These are phyloP conservation scores for Leptothorax acervorum DNA, from an alignment of 2,888 invertebrate species.

Conservation along the genomic window DNA sequence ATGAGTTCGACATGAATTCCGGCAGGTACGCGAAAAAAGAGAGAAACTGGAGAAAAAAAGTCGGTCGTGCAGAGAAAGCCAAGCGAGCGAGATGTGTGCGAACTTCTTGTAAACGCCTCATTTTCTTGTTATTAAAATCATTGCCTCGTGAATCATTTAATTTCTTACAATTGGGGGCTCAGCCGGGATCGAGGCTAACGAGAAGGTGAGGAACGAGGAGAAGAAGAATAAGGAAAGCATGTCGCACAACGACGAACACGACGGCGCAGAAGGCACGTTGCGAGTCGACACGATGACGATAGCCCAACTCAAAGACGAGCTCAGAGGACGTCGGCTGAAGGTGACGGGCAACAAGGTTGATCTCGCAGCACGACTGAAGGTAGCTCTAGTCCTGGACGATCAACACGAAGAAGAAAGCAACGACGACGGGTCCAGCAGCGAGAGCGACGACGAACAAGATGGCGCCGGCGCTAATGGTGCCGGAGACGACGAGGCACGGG, in stretches of 20 bases:
- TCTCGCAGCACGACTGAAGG: neutral
- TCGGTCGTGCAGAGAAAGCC: too few relatives aligned
- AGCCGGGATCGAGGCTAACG: neutral
- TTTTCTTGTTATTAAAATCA: too few relatives aligned
- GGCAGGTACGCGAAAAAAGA: too few relatives aligned
- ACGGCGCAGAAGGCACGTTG: neutral
- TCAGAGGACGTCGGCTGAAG: neutral
- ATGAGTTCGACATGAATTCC: too few relatives aligned
- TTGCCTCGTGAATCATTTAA: too few relatives aligned
- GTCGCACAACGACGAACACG: neutral
- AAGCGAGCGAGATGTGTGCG: too few relatives aligned
- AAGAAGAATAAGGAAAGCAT: too few relatives aligned
- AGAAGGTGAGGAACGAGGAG: too few relatives aligned
- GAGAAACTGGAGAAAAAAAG: too few relatives aligned
- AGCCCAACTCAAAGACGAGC: neutral
- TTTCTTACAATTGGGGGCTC: too few relatives aligned
- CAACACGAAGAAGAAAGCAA: neutral
- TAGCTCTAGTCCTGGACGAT: neutral
- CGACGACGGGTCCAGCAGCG: neutral
- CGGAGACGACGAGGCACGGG: neutral
- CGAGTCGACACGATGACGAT: neutral
- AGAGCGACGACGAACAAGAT: neutral
- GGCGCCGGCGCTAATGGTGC: neutral
- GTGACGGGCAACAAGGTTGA: neutral
- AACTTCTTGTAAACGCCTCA: too few relatives aligned